Evolutionary conservation across 2,797 vertebrate genomes (phyloP).

Genomic region (Brachyalestes nurse): DNA sequence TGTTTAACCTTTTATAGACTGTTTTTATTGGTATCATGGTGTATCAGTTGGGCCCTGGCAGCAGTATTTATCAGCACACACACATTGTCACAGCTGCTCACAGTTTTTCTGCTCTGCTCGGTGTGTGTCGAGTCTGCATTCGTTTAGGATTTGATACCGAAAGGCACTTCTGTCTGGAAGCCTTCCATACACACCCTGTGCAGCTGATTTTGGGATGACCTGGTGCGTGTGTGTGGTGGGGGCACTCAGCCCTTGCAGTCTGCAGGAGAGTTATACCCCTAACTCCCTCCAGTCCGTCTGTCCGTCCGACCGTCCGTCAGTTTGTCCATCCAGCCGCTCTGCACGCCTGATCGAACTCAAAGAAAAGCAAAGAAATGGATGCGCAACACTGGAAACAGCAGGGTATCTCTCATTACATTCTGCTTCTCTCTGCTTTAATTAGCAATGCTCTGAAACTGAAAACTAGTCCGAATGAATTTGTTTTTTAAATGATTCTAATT

Average conservation of each 20-base stretch:
- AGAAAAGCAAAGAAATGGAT: neutral
- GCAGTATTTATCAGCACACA: neutral
- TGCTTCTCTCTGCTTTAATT: neutral
- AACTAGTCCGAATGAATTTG: neutral
- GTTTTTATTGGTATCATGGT: neutral
- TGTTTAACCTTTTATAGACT: no score
- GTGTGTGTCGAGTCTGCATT: neutral
- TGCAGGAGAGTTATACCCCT: neutral
- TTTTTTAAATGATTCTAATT: neutral
- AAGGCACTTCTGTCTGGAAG: neutral
- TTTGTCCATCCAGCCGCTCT: neutral
- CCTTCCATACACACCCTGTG: neutral
- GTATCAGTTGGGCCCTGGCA: neutral
- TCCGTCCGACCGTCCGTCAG: neutral
- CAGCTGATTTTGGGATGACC: neutral
- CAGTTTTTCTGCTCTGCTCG: neutral
- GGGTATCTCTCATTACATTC: neutral
- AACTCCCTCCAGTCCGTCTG: neutral
- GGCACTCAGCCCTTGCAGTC: neutral
- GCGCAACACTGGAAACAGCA: neutral
- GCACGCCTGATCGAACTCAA: neutral
- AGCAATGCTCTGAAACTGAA: neutral
- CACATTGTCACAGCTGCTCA: neutral
- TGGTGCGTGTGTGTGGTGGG: neutral
- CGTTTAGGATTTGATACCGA: neutral